Evolutionary conservation across 2,113 vertebrate species (phyloP).

Genomic region (Chrysochloris asiatica): DNA sequence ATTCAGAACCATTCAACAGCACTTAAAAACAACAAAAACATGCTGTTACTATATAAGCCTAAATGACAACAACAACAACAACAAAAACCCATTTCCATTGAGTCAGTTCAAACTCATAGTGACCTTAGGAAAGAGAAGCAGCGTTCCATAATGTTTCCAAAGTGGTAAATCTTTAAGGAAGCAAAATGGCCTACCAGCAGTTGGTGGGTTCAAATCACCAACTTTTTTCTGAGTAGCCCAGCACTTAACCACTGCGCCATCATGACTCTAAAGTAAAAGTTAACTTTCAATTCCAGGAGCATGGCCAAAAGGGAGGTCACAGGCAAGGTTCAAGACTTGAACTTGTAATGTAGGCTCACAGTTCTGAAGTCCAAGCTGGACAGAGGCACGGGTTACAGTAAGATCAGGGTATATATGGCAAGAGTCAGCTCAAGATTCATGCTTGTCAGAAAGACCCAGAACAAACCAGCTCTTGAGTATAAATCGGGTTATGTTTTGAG

Average conservation of each 20-base stretch:
- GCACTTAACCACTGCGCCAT: background rate
- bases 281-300: background rate
- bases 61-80: background rate
- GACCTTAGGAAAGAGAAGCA: too few relatives aligned
- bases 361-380: background rate
- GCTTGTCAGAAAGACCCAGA: background rate
- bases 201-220: background rate
- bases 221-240: background rate
- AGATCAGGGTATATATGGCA: background rate
- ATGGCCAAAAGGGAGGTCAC: background rate
- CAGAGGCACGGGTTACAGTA: background rate
- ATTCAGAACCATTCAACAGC: too few relatives aligned
- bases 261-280: background rate
- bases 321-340: background rate
- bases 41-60: too few relatives aligned
- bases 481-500: conserved; percentile 1
- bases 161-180: background rate
- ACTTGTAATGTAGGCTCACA: background rate
- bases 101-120: too few relatives aligned
- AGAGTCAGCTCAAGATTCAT: background rate
- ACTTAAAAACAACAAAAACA: too few relatives aligned
- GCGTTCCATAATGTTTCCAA: background rate
- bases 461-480: background rate
- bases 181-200: background rate
- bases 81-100: background rate